Evolutionary conservation across 1,140 invertebrate genomes (phyloP).

Genomic region (Solenopsis fugax): DNA sequence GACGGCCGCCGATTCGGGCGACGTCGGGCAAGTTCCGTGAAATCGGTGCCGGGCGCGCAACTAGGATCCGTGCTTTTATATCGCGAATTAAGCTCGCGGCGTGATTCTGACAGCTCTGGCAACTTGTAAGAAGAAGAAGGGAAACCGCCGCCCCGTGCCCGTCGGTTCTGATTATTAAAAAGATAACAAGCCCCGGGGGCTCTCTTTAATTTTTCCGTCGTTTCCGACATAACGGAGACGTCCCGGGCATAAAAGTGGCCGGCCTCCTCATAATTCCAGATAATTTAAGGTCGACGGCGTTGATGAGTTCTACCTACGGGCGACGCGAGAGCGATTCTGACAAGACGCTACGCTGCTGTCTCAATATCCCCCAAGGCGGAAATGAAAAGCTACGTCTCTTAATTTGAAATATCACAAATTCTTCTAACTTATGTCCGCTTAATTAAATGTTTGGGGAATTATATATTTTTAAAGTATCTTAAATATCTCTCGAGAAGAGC

Average conservation of each 20-base stretch:
- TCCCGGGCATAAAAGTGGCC: slow-evolving; percentile 71
- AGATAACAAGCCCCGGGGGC: slow-evolving; percentile 82
- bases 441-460: slow-evolving; percentile 12
- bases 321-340: slow-evolving; percentile 66
- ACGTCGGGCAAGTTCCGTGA: slow-evolving; percentile 72
- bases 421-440: background rate
- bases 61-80: slow-evolving; percentile 76
- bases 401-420: background rate
- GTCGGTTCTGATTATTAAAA: slow-evolving; percentile 85
- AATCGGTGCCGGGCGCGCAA: slow-evolving; percentile 72
- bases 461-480: background rate
- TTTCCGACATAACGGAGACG: slow-evolving; percentile 72
- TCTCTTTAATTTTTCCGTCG: slow-evolving; percentile 80
- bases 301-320: slow-evolving; percentile 73
- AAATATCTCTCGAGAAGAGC: background rate
- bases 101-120: slow-evolving; percentile 82
- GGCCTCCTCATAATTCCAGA: slow-evolving; percentile 73
- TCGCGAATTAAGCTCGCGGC: slow-evolving; percentile 82
- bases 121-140: slow-evolving; percentile 70
- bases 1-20: slow-evolving; percentile 25
- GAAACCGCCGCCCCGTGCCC: slow-evolving; percentile 71
- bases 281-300: slow-evolving; percentile 76
- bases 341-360: slow-evolving; percentile 39
- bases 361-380: slow-evolving; percentile 42
- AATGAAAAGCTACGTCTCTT: slow-evolving; percentile 46